Conservation (phyloP, 2,113 vertebrate genomes). For the Brachirus orientalis region DNA sequence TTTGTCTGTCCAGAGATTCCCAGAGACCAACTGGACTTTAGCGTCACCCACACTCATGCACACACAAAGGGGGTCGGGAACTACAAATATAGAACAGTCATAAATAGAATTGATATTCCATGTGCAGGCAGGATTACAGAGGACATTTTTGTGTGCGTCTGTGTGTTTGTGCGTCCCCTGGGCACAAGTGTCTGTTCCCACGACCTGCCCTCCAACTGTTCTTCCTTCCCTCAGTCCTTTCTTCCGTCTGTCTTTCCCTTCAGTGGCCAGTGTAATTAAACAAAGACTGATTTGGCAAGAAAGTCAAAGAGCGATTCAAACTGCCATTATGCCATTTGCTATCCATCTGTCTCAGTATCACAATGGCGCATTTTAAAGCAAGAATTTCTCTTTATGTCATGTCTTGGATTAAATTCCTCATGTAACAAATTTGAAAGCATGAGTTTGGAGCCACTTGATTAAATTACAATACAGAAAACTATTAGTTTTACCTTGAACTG, state of each 20-base stretch:
- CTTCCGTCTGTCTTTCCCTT: conserved; percentile 46
- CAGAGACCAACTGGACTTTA: conserved; percentile 58
- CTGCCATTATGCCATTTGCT: conserved; percentile 1
- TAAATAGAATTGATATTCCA: conserved; percentile 68
- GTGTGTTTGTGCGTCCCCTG: conserved; percentile 58
- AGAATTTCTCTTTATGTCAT: not conserved
- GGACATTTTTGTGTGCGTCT: conserved; percentile 51
- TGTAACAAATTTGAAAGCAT: not conserved
- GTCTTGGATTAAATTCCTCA: not conserved
- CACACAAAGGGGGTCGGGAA: conserved; percentile 52
- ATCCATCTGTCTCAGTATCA: conserved; percentile 30
- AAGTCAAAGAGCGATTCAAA: conserved; percentile 15
- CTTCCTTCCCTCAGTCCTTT: conserved; percentile 51
- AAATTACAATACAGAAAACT: not conserved
- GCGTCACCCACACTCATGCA: conserved; percentile 38
- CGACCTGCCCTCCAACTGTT: conserved; percentile 69
- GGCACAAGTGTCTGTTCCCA: conserved; percentile 75
- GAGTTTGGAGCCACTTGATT: not conserved
- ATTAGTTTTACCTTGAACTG: too few species aligned
- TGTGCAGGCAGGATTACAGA: conserved; percentile 56
- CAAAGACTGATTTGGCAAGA: conserved; percentile 45
- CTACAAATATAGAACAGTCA: conserved; percentile 65
- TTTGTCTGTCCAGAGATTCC: conserved; percentile 61
- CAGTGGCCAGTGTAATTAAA: conserved; percentile 57
- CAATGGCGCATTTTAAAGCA: not conserved